Percentiles rank a stretch among this genome's conserved stretches.
These are phyloP conservation scores for Bedellia somnulentella DNA, from an alignment of 2,888 invertebrate genomes.

Conservation along the genomic window DNA sequence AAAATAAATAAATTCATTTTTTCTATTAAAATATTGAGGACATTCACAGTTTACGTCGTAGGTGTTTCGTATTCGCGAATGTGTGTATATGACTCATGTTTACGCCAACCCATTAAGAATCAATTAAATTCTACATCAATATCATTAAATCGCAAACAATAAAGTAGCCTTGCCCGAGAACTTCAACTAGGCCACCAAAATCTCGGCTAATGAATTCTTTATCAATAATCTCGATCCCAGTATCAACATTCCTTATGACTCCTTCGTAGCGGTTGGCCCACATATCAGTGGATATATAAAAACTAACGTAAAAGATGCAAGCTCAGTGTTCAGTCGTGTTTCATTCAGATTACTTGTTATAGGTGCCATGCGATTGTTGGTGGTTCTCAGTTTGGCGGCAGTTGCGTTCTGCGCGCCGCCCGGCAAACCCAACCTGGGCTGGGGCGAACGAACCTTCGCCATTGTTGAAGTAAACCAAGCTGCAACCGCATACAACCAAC, in stretches of 20 bases:
- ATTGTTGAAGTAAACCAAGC: constrained; percentile 53
- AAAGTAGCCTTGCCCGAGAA: constrained; percentile 45
- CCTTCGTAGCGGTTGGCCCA: constrained; percentile 54
- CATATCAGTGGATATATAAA: constrained; percentile 46
- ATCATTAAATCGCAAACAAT: constrained; percentile 16
- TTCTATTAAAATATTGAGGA: no score
- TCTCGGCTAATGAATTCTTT: constrained; percentile 49
- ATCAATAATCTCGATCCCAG: constrained; percentile 19
- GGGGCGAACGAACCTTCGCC: constrained; percentile 50
- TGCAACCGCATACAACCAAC: constrained; percentile 51
- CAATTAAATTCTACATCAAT: background rate
- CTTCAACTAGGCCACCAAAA: constrained; percentile 39
- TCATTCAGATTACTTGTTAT: constrained; percentile 25
- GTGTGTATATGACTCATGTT: no score
- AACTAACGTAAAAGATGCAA: constrained; percentile 29
- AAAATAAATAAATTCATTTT: no score
- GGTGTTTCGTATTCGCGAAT: no score
- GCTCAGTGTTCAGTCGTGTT: no score
- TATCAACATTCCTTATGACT: constrained; percentile 28
- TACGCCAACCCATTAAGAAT: constrained; percentile 1
- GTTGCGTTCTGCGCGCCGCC: constrained; percentile 32
- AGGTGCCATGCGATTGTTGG: constrained; percentile 38
- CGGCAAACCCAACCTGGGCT: constrained; percentile 42
- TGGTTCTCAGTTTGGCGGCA: constrained; percentile 25
- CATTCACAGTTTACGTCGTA: no score